These are phyloP conservation scores for Chrysolina haemoptera DNA, from an alignment of 2,888 invertebrate genomes.

Conservation along the genomic window DNA sequence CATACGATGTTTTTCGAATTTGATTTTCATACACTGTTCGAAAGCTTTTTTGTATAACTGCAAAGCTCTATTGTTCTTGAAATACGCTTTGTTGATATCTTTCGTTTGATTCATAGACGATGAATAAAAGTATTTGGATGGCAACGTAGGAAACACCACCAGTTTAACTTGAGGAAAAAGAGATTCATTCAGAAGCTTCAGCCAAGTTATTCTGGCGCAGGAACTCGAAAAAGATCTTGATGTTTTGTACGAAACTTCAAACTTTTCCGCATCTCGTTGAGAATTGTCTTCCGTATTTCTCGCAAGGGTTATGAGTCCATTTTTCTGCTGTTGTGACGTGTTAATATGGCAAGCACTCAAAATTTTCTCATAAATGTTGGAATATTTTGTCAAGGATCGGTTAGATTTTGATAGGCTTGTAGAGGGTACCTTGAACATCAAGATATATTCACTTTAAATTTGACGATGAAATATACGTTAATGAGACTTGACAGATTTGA, in stretches of 20 bases:
- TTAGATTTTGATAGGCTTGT: conserved; percentile 50
- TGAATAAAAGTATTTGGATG: conserved; percentile 36
- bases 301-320: neutral
- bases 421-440: conserved; percentile 54
- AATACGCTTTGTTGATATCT: conserved; percentile 27
- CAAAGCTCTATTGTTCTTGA: conserved; percentile 36
- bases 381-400: conserved; percentile 43
- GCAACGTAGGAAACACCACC: conserved; percentile 33
- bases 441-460: conserved; percentile 53
- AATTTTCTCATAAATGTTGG: conserved; percentile 41
- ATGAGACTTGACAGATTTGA: conserved; percentile 50
- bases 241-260: neutral
- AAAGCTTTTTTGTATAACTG: conserved; percentile 40
- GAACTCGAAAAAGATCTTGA: neutral
- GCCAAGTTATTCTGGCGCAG: neutral
- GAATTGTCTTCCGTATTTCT: neutral
- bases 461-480: conserved; percentile 50
- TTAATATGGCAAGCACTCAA: neutral
- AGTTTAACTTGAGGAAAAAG: conserved; percentile 21
- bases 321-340: conserved; percentile 20
- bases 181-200: conserved; percentile 18
- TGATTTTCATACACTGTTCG: conserved; percentile 41
- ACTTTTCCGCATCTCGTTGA: neutral
- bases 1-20: conserved; percentile 21
- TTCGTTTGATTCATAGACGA: conserved; percentile 25